phyloP scores from a whole-genome alignment of 1,140 invertebrate genomes.

The Batillaria attramentaria region DNA sequence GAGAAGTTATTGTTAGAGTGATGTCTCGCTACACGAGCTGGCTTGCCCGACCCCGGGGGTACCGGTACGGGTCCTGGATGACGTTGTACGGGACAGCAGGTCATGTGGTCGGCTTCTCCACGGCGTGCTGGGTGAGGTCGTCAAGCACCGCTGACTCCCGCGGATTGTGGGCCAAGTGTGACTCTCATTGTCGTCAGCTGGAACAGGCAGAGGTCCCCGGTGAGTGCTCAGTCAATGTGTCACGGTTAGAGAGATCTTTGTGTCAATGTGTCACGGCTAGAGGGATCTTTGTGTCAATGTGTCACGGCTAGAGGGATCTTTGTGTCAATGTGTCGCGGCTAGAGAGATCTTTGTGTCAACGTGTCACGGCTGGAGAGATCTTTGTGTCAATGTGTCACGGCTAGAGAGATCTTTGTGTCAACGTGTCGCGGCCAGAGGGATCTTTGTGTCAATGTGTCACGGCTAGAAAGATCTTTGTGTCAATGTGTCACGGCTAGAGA shows the following conservation, averaged over 20 bases:
- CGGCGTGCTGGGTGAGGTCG: conserved; percentile 19
- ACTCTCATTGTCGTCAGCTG: background rate
- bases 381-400: background rate
- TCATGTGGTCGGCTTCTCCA: conserved; percentile 30
- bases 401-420: no score
- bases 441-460: no score
- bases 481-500: no score
- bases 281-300: no score
- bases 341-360: background rate
- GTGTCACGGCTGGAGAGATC: background rate
- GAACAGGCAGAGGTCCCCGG: background rate
- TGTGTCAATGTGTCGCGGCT: conserved; percentile 14
- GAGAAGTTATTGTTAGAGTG: no score
- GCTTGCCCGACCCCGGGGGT: background rate
- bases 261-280: background rate
- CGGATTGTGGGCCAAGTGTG: conserved; percentile 20
- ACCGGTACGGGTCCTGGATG: conserved; percentile 31
- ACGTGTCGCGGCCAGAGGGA: no score
- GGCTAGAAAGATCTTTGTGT: no score
- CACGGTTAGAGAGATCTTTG: background rate
- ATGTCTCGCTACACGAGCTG: background rate
- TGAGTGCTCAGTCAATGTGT: background rate
- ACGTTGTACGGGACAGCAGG: conserved; percentile 12
- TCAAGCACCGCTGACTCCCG: background rate
- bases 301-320: background rate